These are phyloP conservation scores for Tetraodon nigroviridis DNA, from an alignment of 2,113 vertebrate genomes.

Conservation along the genomic window DNA sequence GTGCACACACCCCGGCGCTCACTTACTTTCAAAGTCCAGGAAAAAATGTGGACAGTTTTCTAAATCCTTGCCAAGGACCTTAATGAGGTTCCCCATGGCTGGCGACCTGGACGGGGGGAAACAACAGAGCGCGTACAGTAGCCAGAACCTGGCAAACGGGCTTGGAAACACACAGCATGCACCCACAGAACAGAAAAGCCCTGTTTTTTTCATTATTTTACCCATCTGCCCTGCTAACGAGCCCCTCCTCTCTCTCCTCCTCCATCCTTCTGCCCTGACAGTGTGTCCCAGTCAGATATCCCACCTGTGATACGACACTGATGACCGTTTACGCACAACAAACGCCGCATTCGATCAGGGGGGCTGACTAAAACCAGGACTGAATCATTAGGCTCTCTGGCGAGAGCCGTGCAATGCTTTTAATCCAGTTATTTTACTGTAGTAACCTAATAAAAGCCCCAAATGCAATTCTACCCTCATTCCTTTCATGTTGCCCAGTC, in stretches of 20 bases:
- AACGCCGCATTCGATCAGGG: conserved; percentile 44
- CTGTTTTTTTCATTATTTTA: conserved; percentile 29
- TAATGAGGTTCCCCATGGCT: conserved; percentile 98
- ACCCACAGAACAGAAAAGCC: conserved; percentile 43
- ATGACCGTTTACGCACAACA: conserved; percentile 26
- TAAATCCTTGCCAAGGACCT: conserved; percentile 98
- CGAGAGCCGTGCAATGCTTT: conserved; percentile 42
- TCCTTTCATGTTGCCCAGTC: conserved; percentile 39
- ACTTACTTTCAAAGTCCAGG: conserved; percentile 99
- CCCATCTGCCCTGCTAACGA: conserved; percentile 44
- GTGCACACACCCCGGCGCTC: conserved; percentile 56
- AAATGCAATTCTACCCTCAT: conserved; percentile 37
- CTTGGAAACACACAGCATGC: conserved; percentile 38
- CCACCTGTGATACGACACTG: conserved; percentile 28
- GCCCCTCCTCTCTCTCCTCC: not conserved
- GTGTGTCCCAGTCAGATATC: conserved; percentile 36
- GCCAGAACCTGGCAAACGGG: conserved; percentile 49
- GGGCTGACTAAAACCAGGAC: conserved; percentile 25
- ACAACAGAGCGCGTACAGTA: conserved; percentile 77
- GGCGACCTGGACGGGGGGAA: conserved; percentile 84
- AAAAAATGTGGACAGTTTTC: conserved; percentile 99
- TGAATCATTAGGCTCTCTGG: conserved; percentile 51
- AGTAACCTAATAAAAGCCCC: conserved; percentile 59
- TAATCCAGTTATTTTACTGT: conserved; percentile 59
- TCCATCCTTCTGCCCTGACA: conserved; percentile 31